Base-by-base conservation (phyloP, 2,797 vertebrate species). In the Botia almorhae region DNA sequence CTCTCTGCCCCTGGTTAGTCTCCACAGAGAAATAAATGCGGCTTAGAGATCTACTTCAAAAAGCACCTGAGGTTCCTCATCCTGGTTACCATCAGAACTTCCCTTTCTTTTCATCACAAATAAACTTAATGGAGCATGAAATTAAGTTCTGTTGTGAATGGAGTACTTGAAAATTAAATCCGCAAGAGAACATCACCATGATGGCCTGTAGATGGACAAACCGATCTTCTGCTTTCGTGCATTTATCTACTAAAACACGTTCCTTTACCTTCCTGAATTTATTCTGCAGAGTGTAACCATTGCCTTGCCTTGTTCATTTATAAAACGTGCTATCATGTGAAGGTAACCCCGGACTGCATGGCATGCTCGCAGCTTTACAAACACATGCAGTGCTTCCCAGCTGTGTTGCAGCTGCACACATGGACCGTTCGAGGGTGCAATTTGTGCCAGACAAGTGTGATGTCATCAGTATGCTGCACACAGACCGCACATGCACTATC, bases 111-210 rank as follows among this genome's bases (percentile, higher is more conserved):
- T 74, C 69, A 79, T 81, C 71, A 67, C 77, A 86, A 72, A 80
- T 65, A 81, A 81, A 84, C 73, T 80, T 86, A 88, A 88, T 86
- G 86, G 85, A 80, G 73, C 80, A 63, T 85, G 87, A 87, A 87
- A 88, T 88, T 50, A 88, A 87, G 72, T 83, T 84, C 19, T 70
- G 48, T 78, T 83, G 78, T 85, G 74, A 21, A 79, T 63, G 68
- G 82, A 84, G 80, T 79, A 82, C 80, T 78, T 85, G 76, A 77
- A 82, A 83, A 87, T 82, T 36, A 76, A 58, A 80, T 72, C 83
- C 72, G 72, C 46, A 67, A 74, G 26, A 76, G 78, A 84, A 78
- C 74, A 77, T 46, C 60, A 55, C 48, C 36, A 71, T 68, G 76
- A 76, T 75, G 69, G 77, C 2, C 14, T 76, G 23, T 70, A 50